Conservation (phyloP, 2,888 invertebrate species). For the Thumatha senex region DNA sequence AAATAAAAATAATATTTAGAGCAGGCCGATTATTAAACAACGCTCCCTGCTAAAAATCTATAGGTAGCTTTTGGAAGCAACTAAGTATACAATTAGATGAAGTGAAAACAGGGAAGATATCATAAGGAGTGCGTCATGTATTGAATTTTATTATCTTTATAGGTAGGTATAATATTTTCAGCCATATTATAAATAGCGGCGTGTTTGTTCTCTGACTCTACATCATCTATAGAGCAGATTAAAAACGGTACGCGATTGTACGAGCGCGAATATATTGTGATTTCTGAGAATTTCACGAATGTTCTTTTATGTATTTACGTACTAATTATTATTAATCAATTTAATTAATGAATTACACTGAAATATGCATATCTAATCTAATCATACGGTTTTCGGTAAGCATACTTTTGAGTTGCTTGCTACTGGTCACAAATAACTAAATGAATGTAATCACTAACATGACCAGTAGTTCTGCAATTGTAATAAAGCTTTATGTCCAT, state of each 20-base stretch:
- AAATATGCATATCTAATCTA: slow-evolving; percentile 5
- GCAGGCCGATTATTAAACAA: no score
- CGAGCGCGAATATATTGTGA: slow-evolving; percentile 34
- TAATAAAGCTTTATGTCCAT: no score
- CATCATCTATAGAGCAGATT: slow-evolving; percentile 12
- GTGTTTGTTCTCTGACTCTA: slow-evolving; percentile 10
- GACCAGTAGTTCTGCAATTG: no score
- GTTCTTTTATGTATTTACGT: not conserved
- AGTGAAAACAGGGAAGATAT: not conserved
- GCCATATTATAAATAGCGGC: not conserved
- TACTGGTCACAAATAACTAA: not conserved
- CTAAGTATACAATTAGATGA: no score
- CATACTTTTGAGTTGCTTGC: not conserved
- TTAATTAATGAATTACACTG: not conserved
- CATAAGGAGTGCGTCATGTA: no score
- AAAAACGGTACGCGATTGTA: slow-evolving; percentile 20
- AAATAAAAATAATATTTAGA: no score
- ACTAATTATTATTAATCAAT: slow-evolving; percentile 10
- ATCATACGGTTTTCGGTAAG: not conserved
- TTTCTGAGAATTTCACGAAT: slow-evolving; percentile 38
- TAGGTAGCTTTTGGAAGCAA: no score
- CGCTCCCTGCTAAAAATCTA: no score
- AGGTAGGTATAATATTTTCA: not conserved
- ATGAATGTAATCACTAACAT: not conserved
- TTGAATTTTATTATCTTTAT: not conserved